Percentiles rank a stretch among this genome's conserved stretches.
Evolutionary conservation across 2,888 invertebrate genomes (phyloP).

Genomic region (Trichacis sp.): DNA sequence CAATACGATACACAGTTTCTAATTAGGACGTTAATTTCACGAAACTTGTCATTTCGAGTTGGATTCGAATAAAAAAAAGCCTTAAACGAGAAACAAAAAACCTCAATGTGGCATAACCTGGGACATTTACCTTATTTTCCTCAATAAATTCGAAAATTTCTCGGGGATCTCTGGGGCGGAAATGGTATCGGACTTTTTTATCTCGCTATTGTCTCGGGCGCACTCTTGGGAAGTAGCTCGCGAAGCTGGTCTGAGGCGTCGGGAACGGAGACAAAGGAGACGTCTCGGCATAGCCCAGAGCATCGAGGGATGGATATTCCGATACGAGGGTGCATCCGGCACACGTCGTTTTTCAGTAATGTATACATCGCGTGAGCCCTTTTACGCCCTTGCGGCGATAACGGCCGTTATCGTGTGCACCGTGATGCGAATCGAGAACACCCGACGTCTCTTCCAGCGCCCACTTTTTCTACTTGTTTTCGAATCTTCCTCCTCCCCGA

Average conservation of each 20-base stretch:
- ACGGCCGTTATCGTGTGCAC: constrained; percentile 21
- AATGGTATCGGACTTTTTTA: constrained; percentile 40
- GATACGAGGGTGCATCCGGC: constrained; percentile 18
- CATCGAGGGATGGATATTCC: constrained; percentile 21
- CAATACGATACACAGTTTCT: too few relatives aligned
- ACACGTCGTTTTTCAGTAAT: constrained; percentile 14
- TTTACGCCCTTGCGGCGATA: constrained; percentile 8
- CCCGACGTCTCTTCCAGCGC: constrained; percentile 14
- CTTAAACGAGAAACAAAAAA: too few relatives aligned
- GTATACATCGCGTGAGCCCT: constrained; percentile 7
- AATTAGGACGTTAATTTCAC: too few relatives aligned
- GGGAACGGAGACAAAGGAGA: constrained; percentile 43
- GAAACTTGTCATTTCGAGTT: too few relatives aligned
- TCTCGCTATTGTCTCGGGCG: constrained; percentile 39
- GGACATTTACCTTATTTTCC: too few relatives aligned
- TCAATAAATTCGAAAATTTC: too few relatives aligned
- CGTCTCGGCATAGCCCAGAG: constrained; percentile 41
- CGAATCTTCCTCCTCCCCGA: constrained; percentile 5
- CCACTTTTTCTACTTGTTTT: constrained; percentile 14
- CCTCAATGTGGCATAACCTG: too few relatives aligned
- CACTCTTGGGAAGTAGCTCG: constrained; percentile 39
- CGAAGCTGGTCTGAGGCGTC: constrained; percentile 32
- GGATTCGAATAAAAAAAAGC: too few relatives aligned
- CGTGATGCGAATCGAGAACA: constrained; percentile 36
- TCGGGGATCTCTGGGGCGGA: neutral